Evolutionary conservation across 2,113 vertebrate species (phyloP).

Genomic region (Osmerus mordax): DNA sequence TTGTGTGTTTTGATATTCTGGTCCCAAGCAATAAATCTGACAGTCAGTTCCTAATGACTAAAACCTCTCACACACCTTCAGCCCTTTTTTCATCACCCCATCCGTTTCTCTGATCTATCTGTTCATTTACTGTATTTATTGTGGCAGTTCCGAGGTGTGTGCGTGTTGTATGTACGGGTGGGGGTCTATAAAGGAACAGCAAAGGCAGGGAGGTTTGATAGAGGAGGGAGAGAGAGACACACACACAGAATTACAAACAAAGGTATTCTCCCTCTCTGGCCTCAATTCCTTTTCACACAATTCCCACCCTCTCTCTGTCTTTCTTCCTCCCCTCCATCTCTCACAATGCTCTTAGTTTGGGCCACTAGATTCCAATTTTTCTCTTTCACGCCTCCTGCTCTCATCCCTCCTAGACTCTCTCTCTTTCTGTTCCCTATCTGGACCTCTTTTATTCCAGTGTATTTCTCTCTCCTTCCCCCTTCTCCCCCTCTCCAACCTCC

Average conservation of each 20-base stretch:
- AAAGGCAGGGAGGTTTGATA: background rate
- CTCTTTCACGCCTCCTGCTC: background rate
- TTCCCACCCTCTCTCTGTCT: background rate
- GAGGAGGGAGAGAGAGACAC: background rate
- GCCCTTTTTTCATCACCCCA: too few species aligned
- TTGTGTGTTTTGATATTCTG: too few species aligned
- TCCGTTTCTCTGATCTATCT: too few species aligned
- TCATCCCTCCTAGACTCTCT: background rate
- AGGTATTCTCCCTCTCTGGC: background rate
- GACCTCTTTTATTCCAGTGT: background rate
- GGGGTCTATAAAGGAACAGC: background rate
- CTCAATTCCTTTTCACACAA: background rate
- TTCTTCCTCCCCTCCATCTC: too few species aligned
- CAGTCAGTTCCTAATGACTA: too few species aligned
- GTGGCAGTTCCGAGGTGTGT: too few species aligned
- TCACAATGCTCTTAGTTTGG: background rate
- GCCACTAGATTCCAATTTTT: background rate
- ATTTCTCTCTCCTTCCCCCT: background rate
- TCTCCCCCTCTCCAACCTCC: background rate
- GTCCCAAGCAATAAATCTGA: too few species aligned
- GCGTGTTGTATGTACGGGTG: too few species aligned
- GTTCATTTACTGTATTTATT: too few species aligned
- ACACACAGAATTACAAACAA: background rate
- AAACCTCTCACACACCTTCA: too few species aligned
- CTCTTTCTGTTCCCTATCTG: background rate